Conservation (phyloP, 1,140 invertebrate genomes). For the Brachionus calyciflorus region DNA sequence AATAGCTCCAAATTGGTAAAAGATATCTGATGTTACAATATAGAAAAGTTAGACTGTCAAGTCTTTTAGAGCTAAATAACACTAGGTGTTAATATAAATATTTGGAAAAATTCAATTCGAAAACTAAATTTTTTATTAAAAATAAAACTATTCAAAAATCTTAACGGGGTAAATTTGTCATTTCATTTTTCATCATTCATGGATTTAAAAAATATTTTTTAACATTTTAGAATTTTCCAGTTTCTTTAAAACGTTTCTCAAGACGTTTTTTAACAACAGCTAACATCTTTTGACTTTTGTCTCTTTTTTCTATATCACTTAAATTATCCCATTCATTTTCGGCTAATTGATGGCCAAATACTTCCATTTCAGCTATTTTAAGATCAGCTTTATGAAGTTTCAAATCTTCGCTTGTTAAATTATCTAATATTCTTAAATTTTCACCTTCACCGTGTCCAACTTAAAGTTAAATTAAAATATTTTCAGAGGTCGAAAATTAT, state of each 20-base stretch:
- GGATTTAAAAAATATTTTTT: no score
- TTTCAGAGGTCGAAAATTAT: no score
- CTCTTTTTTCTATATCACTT: constrained; percentile 2
- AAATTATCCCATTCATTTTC: constrained; percentile 38
- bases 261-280: constrained; percentile 29
- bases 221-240: constrained; percentile 15
- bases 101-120: no score
- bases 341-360: constrained; percentile 23
- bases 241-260: constrained; percentile 39
- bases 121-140: no score
- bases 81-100: no score
- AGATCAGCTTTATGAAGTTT: constrained; percentile 41
- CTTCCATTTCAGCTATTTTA: constrained; percentile 34
- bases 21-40: no score
- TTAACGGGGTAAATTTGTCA: no score
- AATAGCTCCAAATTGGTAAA: no score
- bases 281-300: constrained; percentile 46
- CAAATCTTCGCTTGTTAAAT: constrained; percentile 8
- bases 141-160: no score
- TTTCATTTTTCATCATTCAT: no score
- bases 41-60: no score
- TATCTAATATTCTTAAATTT: neutral
- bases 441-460: constrained; percentile 15
- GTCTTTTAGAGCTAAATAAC: no score
- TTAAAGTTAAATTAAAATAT: neutral